Base-by-base conservation (phyloP, 2,888 invertebrate genomes). In the Suillia variegata region DNA sequence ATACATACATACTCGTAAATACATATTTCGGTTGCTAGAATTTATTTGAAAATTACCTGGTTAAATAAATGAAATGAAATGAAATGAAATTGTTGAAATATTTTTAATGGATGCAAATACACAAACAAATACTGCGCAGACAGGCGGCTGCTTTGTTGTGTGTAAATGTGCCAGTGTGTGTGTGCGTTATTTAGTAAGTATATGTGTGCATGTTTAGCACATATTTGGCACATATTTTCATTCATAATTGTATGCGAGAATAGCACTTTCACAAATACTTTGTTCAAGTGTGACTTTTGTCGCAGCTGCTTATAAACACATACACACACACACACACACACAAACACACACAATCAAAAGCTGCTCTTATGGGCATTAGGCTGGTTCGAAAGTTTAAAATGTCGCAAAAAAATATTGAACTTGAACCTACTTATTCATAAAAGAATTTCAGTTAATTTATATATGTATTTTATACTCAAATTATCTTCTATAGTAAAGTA, bases 1-100 rank as follows among this genome's bases (percentile, higher is more conserved):
- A 61, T 50, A 61, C 54, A 51, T 55, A 56, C 54, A 54, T 42
- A 58, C 61, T 33, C 42, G 59, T 63, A 59, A 54, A 56, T 56
- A 45, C 56, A 59, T 56, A 49, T 61, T 61, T 61, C 12, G 17
- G 5, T 38, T n/a, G 34, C 13, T 12, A 21, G 20, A 45, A 45
- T 45, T 45, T 45, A 45, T 20, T 5, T 45, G 38, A 38, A 38
- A n/a, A 38, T 45, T 45, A 17, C 45, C 45, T 18, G 18, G 45
- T 20, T 8, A 17, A 18, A 13, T 4, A 38, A 45, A 45, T 18
- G 20, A 45, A 45, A 38, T 4, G 15, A 38, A 38, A 38, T n/a
- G 38, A 38, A 38, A 38, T n/a, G 38, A 38, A 45, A 45, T 45
- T 45, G 18, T 45, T 45, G 6, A 45, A 45, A 45, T 45, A 45